Conservation (phyloP, 2,113 vertebrate genomes). For the Struthidea cinerea region DNA sequence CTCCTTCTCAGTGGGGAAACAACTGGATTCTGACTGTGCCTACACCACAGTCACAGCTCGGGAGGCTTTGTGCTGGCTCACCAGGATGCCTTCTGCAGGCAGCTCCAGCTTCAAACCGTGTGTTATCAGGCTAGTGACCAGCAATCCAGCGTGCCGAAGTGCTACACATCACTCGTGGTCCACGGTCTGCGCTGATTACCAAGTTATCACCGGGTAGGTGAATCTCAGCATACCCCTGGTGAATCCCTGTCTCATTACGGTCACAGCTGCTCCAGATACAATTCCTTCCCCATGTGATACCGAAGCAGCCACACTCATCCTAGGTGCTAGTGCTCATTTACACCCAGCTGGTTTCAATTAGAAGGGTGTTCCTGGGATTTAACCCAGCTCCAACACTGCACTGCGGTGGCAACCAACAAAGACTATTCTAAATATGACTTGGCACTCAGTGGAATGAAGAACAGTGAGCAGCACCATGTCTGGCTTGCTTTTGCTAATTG, state of each 20-base stretch:
- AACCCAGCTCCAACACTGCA: neutral
- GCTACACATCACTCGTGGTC: neutral
- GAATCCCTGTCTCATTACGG: neutral
- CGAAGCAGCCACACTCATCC: neutral
- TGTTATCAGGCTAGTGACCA: neutral
- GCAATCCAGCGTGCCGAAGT: neutral
- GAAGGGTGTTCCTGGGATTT: conserved; percentile 1
- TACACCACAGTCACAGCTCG: fast-evolving
- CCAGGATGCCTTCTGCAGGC: neutral
- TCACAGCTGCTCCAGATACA: conserved; percentile 2
- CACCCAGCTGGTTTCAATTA: neutral
- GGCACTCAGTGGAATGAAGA: neutral
- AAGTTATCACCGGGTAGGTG: neutral
- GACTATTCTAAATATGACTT: neutral
- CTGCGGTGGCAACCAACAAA: neutral
- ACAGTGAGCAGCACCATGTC: neutral
- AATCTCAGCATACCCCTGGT: neutral
- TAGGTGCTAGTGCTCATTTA: neutral
- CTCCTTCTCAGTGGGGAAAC: neutral
- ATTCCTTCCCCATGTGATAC: neutral
- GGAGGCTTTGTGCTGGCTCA: neutral
- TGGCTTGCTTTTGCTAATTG: neutral
- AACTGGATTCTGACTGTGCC: neutral
- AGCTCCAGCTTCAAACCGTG: neutral
- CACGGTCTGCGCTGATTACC: neutral